Percentiles rank a stretch among this genome's conserved stretches.
These are phyloP conservation scores for Drosophila lutescens DNA, from an alignment of 2,888 invertebrate genomes.

Conservation along the genomic window DNA sequence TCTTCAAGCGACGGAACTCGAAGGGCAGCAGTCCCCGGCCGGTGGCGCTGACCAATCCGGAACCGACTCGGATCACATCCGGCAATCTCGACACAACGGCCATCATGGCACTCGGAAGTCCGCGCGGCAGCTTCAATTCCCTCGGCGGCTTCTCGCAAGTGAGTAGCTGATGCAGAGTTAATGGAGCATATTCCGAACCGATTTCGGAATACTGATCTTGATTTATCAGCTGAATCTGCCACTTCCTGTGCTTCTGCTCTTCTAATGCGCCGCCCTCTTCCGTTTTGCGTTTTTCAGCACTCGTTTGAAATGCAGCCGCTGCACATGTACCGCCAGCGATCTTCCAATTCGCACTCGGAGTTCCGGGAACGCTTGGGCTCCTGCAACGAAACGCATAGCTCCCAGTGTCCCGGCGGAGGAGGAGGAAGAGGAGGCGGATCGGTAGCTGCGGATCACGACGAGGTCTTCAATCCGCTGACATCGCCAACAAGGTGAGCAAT, in stretches of 20 bases:
- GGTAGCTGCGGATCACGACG: constrained; percentile 66
- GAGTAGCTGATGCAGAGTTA: constrained; percentile 50
- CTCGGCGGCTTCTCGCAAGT: constrained; percentile 82
- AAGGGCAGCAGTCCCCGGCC: constrained; percentile 82
- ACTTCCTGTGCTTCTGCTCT: constrained; percentile 68
- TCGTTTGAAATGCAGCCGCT: constrained; percentile 81
- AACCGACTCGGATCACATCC: constrained; percentile 83
- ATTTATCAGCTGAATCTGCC: constrained; percentile 68
- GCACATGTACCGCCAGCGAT: constrained; percentile 77
- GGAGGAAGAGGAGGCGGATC: constrained; percentile 41
- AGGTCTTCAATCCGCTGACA: constrained; percentile 79
- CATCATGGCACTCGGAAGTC: constrained; percentile 82
- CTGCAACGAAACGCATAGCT: constrained; percentile 82
- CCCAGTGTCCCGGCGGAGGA: constrained; percentile 62
- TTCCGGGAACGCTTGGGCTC: constrained; percentile 83
- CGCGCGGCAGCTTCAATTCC: constrained; percentile 83
- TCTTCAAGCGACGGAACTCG: constrained; percentile 83
- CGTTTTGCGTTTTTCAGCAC: constrained; percentile 61
- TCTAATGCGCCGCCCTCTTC: constrained; percentile 43
- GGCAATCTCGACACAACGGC: constrained; percentile 83
- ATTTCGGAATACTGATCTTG: constrained; percentile 51
- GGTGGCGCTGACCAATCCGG: constrained; percentile 66
- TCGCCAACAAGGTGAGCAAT: constrained; percentile 81
- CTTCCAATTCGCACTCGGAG: constrained; percentile 81
- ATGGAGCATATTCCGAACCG: constrained; percentile 15